Evolutionary conservation across 2,888 invertebrate species (phyloP), one percentile per base, ranked within the genome.

Genomic region (Tanaodytes sp.): DNA sequence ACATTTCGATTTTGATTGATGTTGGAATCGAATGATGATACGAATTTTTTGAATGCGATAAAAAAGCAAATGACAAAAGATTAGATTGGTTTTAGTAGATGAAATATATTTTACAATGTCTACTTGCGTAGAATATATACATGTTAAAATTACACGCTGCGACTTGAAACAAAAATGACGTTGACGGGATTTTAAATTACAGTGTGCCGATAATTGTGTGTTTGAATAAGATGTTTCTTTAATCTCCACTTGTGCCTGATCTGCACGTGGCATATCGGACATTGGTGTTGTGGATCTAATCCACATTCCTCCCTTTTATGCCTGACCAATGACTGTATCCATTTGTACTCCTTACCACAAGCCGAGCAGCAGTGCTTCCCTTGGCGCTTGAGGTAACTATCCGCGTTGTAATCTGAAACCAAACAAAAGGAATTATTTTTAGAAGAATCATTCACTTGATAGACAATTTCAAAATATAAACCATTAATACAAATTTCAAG

Each of bases 271-370:
- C 86, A 87, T 66, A 80, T 78, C 42, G 82, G 79, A 68, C 87
- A 87, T 58, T 73, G 73, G 58, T 86, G 85, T 31, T 85, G 83
- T 9, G 86, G 85, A 8, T 82, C 83, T 73, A 85, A 84, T 3
- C 86, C 86, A 71, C 87, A 87, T 59, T 87, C 87, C 67, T 85
- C 86, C 31, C 83, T 81, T 40, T 84, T 75, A 80, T 93, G 93
- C 77, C 92, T 88, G 79, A 90, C 88, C 77, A 93, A 88, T 18
- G 92, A 91, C 76, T 90, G 91, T 85, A 91, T 91, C 86, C 91
- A 91, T 73, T 91, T 90, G 84, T 93, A 93, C 76, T 90, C 90
- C 82, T 91, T 89, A 79, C 90, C 89, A 82, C 93, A 93, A 74
- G 89, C 89, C 70, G 88, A 88, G 81, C 92, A 87, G 63, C 77